These are phyloP conservation scores for Gymnobelideus leadbeateri DNA, from an alignment of 2,113 vertebrate species.

Conservation along the genomic window DNA sequence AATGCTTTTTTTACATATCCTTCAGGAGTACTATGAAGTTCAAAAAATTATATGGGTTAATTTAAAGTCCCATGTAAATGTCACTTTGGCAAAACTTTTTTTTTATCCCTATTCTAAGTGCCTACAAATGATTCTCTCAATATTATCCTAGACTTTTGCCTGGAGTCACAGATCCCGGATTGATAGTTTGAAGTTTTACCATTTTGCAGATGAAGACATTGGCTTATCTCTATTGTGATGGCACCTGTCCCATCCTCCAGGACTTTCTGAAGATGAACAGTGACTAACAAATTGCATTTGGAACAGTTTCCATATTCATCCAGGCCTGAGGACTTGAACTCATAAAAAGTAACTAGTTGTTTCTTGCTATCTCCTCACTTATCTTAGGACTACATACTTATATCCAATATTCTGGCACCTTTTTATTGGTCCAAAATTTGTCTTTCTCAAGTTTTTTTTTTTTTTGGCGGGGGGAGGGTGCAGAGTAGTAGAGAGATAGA, in stretches of 20 bases:
- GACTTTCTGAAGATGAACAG: not conserved
- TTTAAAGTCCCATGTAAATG: not conserved
- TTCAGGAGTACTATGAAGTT: not conserved
- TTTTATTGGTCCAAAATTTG: not conserved
- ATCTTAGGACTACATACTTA: not conserved
- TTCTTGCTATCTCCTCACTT: not conserved
- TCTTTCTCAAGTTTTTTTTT: not conserved
- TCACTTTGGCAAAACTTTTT: not conserved
- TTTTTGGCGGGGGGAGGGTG: not conserved
- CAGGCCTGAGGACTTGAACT: not conserved
- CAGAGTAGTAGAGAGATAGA: not conserved
- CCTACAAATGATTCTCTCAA: not conserved
- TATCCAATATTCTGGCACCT: not conserved
- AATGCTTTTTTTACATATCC: not conserved
- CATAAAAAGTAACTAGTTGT: not conserved
- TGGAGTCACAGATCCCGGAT: not conserved
- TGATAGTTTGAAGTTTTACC: not conserved
- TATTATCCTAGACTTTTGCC: not conserved
- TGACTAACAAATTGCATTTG: not conserved
- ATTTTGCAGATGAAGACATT: not conserved
- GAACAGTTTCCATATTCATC: not conserved
- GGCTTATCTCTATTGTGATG: too few relatives aligned
- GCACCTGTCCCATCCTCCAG: not conserved
- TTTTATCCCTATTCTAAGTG: not conserved
- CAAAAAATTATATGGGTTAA: not conserved